Evolutionary conservation across 2,888 invertebrate species (phyloP), one percentile per base, ranked within the genome.

Genomic region (Lasius fuliginosus): DNA sequence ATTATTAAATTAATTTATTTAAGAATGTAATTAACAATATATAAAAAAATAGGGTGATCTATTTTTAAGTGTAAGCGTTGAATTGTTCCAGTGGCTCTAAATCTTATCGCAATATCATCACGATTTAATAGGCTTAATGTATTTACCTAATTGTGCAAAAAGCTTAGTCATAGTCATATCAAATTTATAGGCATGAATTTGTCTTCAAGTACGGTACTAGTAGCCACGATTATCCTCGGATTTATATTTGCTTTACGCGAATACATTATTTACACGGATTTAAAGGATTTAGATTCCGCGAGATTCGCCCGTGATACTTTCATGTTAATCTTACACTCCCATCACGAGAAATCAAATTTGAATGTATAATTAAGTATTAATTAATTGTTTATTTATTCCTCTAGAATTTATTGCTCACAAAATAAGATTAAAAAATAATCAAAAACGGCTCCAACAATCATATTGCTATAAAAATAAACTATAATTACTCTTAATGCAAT

Each of bases 61-160:
- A 8, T 64, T n/a, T 74, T 30, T 23, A 9, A 42, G 18, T 27
- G 18, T n/a, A 30, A 74, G 8, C 27, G 40, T n/a, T 30, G 18
- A 65, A 27, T n/a, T 56, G n/a, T 42, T 30, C 8, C 3, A n/a
- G 18, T 42, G 11, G 0, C 23, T 15, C 0, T 49, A 76, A 53
- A 6, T 18, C 0, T 46, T 23, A 64, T 36, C 49, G 3, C 1
- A 49, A 36, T 40, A 77, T 53, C 65, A 12, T 76, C 75, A 49
- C 23, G 27, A 27, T 42, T 67, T 56, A 77, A 68, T 42, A 30
- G 8, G n/a, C 12, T 77, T 53, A 65, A 76, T 4, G 27, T 36
- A 12, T 33, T 27, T 4, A 23, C 15, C 46, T 33, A 46, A 15
- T 40, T 75, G 62, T 53, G 18, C 36, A 75, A 76, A 23, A 75